Evolutionary conservation across 2,888 invertebrate species (phyloP).

Genomic region (Drosophila mercatorum): DNA sequence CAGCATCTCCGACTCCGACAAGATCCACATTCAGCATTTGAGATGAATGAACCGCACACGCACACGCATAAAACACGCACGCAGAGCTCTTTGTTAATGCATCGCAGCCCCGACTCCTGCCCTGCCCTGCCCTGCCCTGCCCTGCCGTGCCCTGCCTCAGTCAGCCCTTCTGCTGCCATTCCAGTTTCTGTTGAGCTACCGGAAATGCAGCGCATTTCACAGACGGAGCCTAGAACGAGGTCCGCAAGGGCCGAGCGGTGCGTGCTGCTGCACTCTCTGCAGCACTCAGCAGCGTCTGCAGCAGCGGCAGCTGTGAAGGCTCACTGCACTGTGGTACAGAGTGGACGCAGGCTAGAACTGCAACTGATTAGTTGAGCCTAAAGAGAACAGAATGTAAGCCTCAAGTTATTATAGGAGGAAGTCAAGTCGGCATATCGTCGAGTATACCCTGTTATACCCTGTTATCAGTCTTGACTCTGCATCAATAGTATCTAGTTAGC

Average conservation of each 20-base stretch:
- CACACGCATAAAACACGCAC: constrained; percentile 69
- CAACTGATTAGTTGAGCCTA: neutral
- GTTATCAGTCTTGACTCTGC: too few species aligned
- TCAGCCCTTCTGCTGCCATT: neutral
- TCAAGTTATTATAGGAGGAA: too few species aligned
- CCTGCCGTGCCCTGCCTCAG: neutral
- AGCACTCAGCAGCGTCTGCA: constrained; percentile 23
- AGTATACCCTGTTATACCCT: too few species aligned
- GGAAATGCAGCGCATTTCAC: constrained; percentile 78
- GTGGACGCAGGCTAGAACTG: neutral
- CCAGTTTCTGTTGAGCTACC: constrained; percentile 50
- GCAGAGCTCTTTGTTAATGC: constrained; percentile 26
- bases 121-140: too few species aligned
- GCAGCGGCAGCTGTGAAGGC: constrained; percentile 25
- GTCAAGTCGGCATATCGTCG: too few species aligned
- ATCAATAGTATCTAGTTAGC: too few species aligned
- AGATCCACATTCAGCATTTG: constrained; percentile 34
- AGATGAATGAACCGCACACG: constrained; percentile 70
- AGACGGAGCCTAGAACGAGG: constrained; percentile 24
- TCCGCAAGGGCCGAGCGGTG: constrained; percentile 22
- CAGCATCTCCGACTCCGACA: neutral
- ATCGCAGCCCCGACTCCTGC: neutral
- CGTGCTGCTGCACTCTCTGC: constrained; percentile 48
- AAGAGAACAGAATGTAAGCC: neutral
- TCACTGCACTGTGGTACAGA: constrained; percentile 15